Base-by-base conservation (phyloP, 2,888 invertebrate species). In the Diaprepes abbreviatus region DNA sequence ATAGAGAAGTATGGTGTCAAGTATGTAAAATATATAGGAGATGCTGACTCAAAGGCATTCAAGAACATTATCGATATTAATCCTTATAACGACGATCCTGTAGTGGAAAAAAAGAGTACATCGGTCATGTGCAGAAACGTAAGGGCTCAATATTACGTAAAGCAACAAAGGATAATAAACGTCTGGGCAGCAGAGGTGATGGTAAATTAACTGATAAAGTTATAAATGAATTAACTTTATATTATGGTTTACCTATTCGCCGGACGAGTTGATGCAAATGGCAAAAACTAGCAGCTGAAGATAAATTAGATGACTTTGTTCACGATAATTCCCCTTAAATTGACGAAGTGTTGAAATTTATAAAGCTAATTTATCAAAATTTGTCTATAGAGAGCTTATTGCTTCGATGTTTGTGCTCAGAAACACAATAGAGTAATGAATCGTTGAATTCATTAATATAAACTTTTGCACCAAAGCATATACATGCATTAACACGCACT, bases 381-480 rank as follows among this genome's bases (percentile, higher is more conserved):
- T n/a, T n/a, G n/a, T n/a, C n/a, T n/a, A n/a, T n/a, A n/a, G n/a
- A n/a, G n/a, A n/a, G n/a, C n/a, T n/a, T n/a, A n/a, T n/a, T n/a
- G 5, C 24, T 24, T 24, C 33, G 4, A 33, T 9, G 33, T 33
- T 28, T 28, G 9, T 3, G 9, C 7, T 33, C 33, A 10, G 33
- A 33, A 33, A 33, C 9, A 2, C 33, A 48, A 48, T 19, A 48
- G 2, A 48, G 19, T 19, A 48, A 48, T 19, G 48, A 48, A 19
- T 19, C 17, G 2, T 19, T 19, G 9, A 48, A 48, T 48, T 48
- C 48, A 17, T 48, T 48, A 16, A 48, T 48, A 3, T 48, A 5
- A 5, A 48, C 48, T 48, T 48, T 48, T 48, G 48, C 21, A 4
- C 48, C 21, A 3, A 48, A 48, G 21, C 19, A 48, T 10, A 48